phyloP scores from a whole-genome alignment of 2,113 vertebrate genomes.

The Cisticola juncidis region DNA sequence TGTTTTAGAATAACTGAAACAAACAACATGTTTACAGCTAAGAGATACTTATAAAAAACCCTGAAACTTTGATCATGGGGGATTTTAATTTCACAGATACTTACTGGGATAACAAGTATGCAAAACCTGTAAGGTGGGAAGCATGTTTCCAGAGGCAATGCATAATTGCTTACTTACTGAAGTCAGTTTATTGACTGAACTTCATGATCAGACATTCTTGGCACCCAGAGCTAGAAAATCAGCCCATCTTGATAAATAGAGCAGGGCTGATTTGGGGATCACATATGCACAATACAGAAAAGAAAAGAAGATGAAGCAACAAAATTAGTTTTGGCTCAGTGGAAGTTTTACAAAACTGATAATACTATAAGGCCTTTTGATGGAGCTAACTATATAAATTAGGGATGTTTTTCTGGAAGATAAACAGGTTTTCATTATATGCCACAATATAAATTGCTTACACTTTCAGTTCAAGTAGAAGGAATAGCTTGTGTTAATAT shows the following conservation, averaged over 20 bases:
- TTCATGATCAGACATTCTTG: constrained; percentile 63
- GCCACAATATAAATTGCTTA: not conserved
- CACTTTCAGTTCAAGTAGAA: constrained; percentile 2
- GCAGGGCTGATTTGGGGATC: constrained; percentile 25
- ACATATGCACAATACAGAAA: not conserved
- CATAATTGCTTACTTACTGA: constrained; percentile 73
- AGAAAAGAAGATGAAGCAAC: not conserved
- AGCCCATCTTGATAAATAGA: constrained; percentile 54
- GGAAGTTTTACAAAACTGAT: constrained; percentile 3
- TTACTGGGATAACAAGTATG: constrained; percentile 73
- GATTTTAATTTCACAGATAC: constrained; percentile 73
- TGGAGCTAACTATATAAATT: not conserved
- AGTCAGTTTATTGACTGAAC: constrained; percentile 72
- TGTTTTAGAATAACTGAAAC: constrained; percentile 70
- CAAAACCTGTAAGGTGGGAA: constrained; percentile 68
- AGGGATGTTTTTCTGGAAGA: constrained; percentile 6
- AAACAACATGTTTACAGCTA: constrained; percentile 71
- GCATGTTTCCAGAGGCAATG: constrained; percentile 69
- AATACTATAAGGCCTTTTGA: not conserved
- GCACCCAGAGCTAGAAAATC: constrained; percentile 56
- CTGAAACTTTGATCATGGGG: constrained; percentile 70
- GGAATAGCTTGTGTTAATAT: constrained; percentile 42
- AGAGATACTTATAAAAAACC: constrained; percentile 62
- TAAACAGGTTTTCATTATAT: not conserved
- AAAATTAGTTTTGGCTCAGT: not conserved